Base-by-base conservation (phyloP, 2,797 vertebrate species). In the Avahi laniger region DNA sequence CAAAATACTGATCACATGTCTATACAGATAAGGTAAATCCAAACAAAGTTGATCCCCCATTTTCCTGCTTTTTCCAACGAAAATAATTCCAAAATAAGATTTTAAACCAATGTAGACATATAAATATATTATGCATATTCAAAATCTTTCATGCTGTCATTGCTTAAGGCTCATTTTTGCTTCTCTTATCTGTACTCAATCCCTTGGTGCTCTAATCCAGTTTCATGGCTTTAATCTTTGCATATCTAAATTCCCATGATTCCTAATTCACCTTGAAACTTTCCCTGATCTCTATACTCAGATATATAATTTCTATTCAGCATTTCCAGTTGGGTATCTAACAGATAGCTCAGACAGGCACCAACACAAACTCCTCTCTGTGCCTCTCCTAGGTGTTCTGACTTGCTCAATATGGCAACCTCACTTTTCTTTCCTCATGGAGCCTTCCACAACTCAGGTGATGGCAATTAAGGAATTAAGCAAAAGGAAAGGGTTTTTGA, bases 391-490 rank as follows among this genome's bases (percentile, higher is more conserved):
- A 5, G 12, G 2, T 10, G 54, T 24, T 86, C 35, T 70, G 9
- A 30, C 4, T 73, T 43, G 24, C 24, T 35, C 22, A 20, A 41
- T 18, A 24, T 15, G 43, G 13, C 9, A 30, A 12, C 3, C 0
- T 10, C 26, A 43, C 13, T 50, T 9, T 9, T 61, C 6, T 12
- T 12, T 24, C 2, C 10, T 30, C 4, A 0, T 2, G 28, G 3
- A 48, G 5, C 1, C 22, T 48, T 91, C 43, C 46, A 54, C 5
- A 15, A 5, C 14, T 38, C 10, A 76, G 38, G 20, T 35, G 41
- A 54, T 48, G 14, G n/a, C 17, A 26, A 9, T 35, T 22, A 52
- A 67, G 52, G 2, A 48, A 41, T 17, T 0, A 35, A 93, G 22
- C 81, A 67, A 48, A 43, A 41, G 26, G 30, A 7, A 59, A 69